phyloP scores from a whole-genome alignment of 2,113 vertebrate genomes.

The Clupea harengus region DNA sequence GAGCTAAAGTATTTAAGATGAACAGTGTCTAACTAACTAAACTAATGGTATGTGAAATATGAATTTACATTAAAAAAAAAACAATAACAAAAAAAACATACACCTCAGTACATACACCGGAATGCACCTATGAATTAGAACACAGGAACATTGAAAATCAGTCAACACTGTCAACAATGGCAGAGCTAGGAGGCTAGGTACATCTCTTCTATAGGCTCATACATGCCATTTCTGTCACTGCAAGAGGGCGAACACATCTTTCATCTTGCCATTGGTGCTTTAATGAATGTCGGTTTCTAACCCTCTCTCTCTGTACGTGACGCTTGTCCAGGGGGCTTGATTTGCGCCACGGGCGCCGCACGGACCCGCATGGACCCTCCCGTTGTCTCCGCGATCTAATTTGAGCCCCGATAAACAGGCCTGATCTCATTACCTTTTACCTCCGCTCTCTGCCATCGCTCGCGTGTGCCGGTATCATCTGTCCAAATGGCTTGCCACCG shows the following conservation, averaged over 20 bases:
- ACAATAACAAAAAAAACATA: too few relatives aligned
- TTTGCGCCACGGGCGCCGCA: too few relatives aligned
- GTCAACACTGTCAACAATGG: not conserved
- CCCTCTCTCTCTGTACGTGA: not conserved
- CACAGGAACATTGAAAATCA: not conserved
- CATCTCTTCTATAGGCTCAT: not conserved
- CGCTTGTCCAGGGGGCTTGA: not conserved
- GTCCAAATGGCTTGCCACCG: not conserved
- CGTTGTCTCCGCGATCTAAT: not conserved
- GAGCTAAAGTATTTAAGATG: not conserved
- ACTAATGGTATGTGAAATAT: too few relatives aligned
- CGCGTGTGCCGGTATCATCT: not conserved
- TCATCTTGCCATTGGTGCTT: too few relatives aligned
- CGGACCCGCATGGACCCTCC: not conserved
- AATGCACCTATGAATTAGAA: not conserved
- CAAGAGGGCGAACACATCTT: not conserved
- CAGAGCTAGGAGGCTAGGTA: not conserved
- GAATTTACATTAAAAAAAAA: too few relatives aligned
- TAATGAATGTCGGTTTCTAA: not conserved
- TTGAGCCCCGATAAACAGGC: conserved; percentile 1
- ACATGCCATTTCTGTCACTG: not conserved
- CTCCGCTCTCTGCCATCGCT: not conserved
- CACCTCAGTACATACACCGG: too few relatives aligned
- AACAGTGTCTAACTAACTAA: too few relatives aligned
- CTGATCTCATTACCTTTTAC: conserved; percentile 9